Percentiles rank a stretch among this genome's conserved stretches.
Conservation (phyloP, 2,888 invertebrate species). For the Morinoia aosen region DNA sequence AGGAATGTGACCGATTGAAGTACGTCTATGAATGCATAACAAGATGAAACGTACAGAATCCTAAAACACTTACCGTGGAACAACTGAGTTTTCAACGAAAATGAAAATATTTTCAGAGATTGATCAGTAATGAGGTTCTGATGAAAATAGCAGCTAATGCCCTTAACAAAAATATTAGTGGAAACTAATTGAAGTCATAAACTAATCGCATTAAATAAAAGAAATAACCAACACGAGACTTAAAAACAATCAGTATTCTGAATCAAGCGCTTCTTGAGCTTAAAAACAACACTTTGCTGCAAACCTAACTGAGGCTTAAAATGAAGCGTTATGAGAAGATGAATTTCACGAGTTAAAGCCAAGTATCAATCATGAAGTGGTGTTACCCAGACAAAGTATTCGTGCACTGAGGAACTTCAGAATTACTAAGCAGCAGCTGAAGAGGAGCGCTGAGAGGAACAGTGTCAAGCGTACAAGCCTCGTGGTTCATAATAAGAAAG, state of each 20-base stretch:
- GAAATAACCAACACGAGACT: background rate
- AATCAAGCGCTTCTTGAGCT: background rate
- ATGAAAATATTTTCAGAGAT: background rate
- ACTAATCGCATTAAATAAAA: background rate
- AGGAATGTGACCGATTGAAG: background rate
- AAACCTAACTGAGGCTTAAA: background rate
- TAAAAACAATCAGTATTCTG: background rate
- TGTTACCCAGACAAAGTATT: background rate
- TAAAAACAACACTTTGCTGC: background rate
- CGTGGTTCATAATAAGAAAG: background rate
- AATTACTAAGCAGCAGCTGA: background rate
- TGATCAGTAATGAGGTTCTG: background rate
- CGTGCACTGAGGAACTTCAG: background rate
- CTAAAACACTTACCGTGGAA: background rate
- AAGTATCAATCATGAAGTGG: background rate
- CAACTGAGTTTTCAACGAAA: background rate
- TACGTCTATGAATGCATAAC: background rate
- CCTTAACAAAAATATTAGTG: background rate
- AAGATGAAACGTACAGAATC: background rate
- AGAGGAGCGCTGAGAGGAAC: background rate
- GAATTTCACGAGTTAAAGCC: background rate
- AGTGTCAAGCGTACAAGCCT: background rate
- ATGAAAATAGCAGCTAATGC: conserved; percentile 4
- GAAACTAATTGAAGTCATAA: background rate
- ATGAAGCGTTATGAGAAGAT: background rate